These are phyloP conservation scores for Dastarcus helophoroides DNA, from an alignment of 2,888 invertebrate species.

Conservation along the genomic window DNA sequence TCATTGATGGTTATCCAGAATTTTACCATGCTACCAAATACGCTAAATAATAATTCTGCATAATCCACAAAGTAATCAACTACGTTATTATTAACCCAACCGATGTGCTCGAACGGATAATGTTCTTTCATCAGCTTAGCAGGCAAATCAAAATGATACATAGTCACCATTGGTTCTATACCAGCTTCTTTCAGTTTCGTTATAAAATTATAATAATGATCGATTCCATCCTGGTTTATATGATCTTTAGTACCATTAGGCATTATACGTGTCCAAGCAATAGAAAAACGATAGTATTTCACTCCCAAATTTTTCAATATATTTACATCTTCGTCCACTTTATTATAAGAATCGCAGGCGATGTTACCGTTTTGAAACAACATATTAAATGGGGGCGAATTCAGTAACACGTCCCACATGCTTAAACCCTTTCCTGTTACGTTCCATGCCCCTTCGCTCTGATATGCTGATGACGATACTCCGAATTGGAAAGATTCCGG, in stretches of 20 bases:
- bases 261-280: constrained; percentile 53
- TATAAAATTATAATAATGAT: constrained; percentile 54
- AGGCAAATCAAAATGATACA: constrained; percentile 47
- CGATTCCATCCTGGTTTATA: constrained; percentile 48
- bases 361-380: constrained; percentile 13
- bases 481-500: constrained; percentile 15
- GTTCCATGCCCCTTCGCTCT: constrained; percentile 18
- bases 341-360: constrained; percentile 17
- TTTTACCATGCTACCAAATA: constrained; percentile 21
- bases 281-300: constrained; percentile 38
- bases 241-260: constrained; percentile 39
- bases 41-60: constrained; percentile 17
- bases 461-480: constrained; percentile 15
- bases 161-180: constrained; percentile 49
- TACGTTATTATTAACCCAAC: constrained; percentile 13
- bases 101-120: not conserved
- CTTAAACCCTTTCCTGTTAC: constrained; percentile 23
- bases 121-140: not conserved
- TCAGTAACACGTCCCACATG: constrained; percentile 14
- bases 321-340: constrained; percentile 13
- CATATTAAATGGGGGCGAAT: constrained; percentile 26
- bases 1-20: constrained; percentile 23
- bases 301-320: constrained; percentile 15
- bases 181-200: constrained; percentile 47
- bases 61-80: constrained; percentile 19